Base-by-base conservation (phyloP, 1,140 invertebrate genomes). In the Anoplophora glabripennis region DNA sequence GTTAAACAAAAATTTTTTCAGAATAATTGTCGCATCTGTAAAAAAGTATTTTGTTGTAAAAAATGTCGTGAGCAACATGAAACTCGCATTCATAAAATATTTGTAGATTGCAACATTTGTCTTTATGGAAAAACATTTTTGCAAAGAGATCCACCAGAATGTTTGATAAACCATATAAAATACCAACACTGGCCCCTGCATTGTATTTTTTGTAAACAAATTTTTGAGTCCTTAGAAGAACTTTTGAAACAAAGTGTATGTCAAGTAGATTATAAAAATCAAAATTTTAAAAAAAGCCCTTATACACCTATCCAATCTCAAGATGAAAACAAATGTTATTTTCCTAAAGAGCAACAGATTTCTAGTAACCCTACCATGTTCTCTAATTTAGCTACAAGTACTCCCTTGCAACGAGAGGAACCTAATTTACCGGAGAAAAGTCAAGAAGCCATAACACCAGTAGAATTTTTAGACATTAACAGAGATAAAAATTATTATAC, bases 11-110 rank as follows among this genome's bases (percentile, higher is more conserved):
- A 34, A n/a, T n/a, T 62, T 59, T 57, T 69, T 54, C 38, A 69
- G 68, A 67, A 69, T 57, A 52, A 61, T n/a, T 69, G 68, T 55
- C 58, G 65, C 36, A 51, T 67, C 10, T 69, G 68, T 55, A 18
- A 36, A 36, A 64, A 67, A 52, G 48, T 47, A n/a, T 69, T 67
- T 56, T 69, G 68, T 56, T 69, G 68, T 51, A 37, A 57, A 54
- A 62, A 57, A 11, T 69, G 68, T 53, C 63, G 68, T 5, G 15
- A 56, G 33, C 57, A 59, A 28, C 68, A 69, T 49, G 68, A 69
- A 60, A 49, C 40, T 37, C 47, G 46, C 11, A 38, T 51, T 28
- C 68, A 69, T 38, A 59, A 64, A 28, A 60, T 69, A 8, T 14
- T 56, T 58, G 47, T 63, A 1, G 41, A 57, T 9, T 69, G 68